Evolutionary conservation across 2,113 vertebrate genomes (phyloP).

Genomic region (Diphyllodes magnificus): DNA sequence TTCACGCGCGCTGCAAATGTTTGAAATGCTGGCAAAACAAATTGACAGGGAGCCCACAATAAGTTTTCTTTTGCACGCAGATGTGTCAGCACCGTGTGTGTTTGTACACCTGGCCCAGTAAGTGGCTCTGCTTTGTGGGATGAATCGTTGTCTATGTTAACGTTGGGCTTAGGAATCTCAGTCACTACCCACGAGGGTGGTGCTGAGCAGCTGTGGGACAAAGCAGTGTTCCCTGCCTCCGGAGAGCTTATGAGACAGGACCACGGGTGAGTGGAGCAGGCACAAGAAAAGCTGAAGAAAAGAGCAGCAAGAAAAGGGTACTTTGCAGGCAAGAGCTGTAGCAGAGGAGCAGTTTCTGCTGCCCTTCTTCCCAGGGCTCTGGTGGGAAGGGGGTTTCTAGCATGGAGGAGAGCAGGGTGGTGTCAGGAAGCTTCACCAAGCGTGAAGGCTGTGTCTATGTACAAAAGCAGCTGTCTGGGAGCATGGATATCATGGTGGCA

Average conservation of each 20-base stretch:
- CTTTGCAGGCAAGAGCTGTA: neutral
- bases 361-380: neutral
- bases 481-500: rapidly evolving
- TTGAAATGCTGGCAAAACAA: neutral
- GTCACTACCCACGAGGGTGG: neutral
- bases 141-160: neutral
- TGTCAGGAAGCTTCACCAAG: rapidly evolving
- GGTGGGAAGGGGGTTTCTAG: neutral
- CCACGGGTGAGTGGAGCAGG: neutral
- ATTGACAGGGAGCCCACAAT: neutral
- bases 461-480: neutral
- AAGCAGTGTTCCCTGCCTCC: neutral
- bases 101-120: neutral
- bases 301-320: neutral
- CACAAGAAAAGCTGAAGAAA: neutral
- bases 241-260: neutral
- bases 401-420: neutral
- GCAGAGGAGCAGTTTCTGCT: neutral
- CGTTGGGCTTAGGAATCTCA: neutral
- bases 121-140: neutral
- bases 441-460: rapidly evolving
- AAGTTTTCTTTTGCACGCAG: neutral
- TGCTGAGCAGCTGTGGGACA: neutral
- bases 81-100: neutral
- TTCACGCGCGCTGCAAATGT: rapidly evolving